These are phyloP conservation scores for Asobara japonica DNA, from an alignment of 1,140 invertebrate species.

Conservation along the genomic window DNA sequence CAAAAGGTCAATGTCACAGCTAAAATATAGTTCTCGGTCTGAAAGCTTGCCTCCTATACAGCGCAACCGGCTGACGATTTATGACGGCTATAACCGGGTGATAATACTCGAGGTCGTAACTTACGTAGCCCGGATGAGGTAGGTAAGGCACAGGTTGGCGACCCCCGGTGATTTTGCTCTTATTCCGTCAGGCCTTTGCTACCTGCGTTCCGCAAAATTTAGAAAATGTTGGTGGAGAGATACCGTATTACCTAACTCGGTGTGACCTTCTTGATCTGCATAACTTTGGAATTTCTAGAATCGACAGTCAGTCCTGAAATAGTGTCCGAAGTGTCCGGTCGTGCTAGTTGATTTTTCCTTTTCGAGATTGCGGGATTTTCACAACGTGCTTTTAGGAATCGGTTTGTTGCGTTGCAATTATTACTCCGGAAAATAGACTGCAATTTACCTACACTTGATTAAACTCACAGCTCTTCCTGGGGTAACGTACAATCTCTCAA, in stretches of 20 bases:
- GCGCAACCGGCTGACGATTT: slow-evolving; percentile 50
- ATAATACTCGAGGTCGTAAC: slow-evolving; percentile 59
- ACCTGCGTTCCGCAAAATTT: slow-evolving; percentile 38
- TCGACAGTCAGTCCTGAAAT: background rate
- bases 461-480: background rate
- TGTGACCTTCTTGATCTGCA: slow-evolving; percentile 21
- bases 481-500: background rate
- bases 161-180: slow-evolving; percentile 50
- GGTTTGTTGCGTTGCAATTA: too few relatives aligned
- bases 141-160: slow-evolving; percentile 52
- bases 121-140: slow-evolving; percentile 45
- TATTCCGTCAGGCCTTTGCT: slow-evolving; percentile 44
- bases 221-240: slow-evolving; percentile 39
- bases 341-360: background rate
- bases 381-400: too few relatives aligned
- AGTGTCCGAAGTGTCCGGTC: background rate
- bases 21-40: background rate
- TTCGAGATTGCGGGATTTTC: background rate
- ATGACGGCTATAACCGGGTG: slow-evolving; percentile 56
- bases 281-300: slow-evolving; percentile 1
- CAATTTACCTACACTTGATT: too few relatives aligned
- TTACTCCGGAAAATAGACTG: too few relatives aligned
- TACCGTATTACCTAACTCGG: slow-evolving; percentile 43
- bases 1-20: background rate
- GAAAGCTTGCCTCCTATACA: background rate